Evolutionary conservation across 2,888 invertebrate genomes (phyloP), one percentile per base, ranked within the genome.

Genomic region (Microctonus hyperodae): DNA sequence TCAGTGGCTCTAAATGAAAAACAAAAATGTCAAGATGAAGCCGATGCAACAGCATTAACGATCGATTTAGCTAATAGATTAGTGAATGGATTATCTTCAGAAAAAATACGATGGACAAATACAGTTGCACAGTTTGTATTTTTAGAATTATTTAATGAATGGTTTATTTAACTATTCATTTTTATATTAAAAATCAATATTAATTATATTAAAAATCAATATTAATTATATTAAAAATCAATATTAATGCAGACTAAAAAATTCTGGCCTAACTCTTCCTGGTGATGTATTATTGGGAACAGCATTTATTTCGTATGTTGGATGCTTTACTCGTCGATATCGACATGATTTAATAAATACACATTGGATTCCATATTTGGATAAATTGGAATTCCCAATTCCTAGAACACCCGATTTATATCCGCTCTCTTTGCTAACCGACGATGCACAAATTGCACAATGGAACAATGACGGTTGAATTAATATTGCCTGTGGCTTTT

Each of bases 251-350:
- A 90, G 90, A 73, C 88, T 93, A 65, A 90, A 90, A 73, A 86
- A 87, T 68, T 91, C 93, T 11, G 92, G 91, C 28, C 85, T 88
- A 25, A 94, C 94, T 69, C 85, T 97, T 64, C 95, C 97, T 0
- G 97, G 97, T 0, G 96, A 97, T 78, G 91, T 96, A 33, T 85
- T 97, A 0, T 84, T 97, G 28, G 91, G 95, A 35, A 93, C 96
- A 0, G 96, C 97, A 11, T 97, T 97, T 83, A 93, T 97, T 63
- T 97, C 97, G 0, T 97, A 97, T 81, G 93, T 96, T 33, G 97
- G 97, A 1, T 96, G 96, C 80, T 97, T 97, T 83, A 95, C 94
- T 31, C 91, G 93, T 70, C 88, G 88, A 58, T 97, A 97, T 81
- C 87, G 97, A 57, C 79, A 87, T 23, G 92, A 94, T 75, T 87